These are phyloP conservation scores for Pelvicachromis taeniatus DNA, from an alignment of 2,113 vertebrate species.

Conservation along the genomic window DNA sequence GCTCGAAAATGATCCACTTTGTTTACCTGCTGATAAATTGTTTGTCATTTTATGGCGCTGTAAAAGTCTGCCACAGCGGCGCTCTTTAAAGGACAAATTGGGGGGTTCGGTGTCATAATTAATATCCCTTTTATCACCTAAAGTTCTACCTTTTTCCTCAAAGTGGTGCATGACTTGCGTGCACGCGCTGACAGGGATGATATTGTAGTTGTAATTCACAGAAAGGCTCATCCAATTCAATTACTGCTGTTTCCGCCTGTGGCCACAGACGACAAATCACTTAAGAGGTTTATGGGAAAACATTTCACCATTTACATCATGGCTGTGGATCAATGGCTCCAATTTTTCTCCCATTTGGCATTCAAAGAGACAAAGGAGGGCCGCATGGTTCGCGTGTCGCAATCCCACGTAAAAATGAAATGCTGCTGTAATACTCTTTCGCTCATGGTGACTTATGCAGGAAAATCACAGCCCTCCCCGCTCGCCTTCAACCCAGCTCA, in stretches of 20 bases:
- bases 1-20: conserved; percentile 20
- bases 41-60: conserved; percentile 36
- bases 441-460: background rate
- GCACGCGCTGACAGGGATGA: background rate
- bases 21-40: conserved; percentile 53
- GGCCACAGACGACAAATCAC: conserved; percentile 42
- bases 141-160: background rate
- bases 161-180: background rate
- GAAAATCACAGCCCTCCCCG: background rate
- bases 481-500: background rate
- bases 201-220: conserved; percentile 66
- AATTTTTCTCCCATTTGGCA: conserved; percentile 47
- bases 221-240: conserved; percentile 59
- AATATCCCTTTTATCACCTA: conserved; percentile 48
- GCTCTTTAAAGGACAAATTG: conserved; percentile 43
- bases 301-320: conserved; percentile 60
- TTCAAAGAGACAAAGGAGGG: background rate
- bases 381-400: background rate
- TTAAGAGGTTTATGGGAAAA: conserved; percentile 65
- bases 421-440: conserved; percentile 35
- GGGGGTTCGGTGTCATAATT: conserved; percentile 63
- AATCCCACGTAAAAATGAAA: conserved; percentile 42
- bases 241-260: conserved; percentile 41
- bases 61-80: conserved; percentile 15
- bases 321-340: conserved; percentile 55